Evolutionary conservation across 2,888 invertebrate genomes (phyloP).

Genomic region (Thecophora atra): DNA sequence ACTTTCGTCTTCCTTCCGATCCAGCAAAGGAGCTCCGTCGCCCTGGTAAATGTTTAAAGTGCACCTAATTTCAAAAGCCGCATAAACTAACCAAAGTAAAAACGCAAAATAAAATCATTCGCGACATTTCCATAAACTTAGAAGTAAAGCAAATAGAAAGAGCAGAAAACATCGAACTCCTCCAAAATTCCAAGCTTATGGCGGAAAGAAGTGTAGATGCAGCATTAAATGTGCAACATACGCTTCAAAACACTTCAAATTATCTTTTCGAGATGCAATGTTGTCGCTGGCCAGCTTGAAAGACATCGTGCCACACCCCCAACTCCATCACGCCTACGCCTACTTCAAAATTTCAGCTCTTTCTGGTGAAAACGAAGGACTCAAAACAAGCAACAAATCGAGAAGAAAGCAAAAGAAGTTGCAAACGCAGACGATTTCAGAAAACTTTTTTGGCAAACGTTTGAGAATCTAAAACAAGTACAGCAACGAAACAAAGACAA

Average conservation of each 20-base stretch:
- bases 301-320: background rate
- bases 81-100: background rate
- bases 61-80: too few species aligned
- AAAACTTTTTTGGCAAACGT: constrained; percentile 29
- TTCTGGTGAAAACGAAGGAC: background rate
- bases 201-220: background rate
- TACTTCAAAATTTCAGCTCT: background rate
- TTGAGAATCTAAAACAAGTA: constrained; percentile 10
- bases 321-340: background rate
- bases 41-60: too few species aligned
- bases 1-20: too few species aligned
- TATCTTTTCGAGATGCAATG: background rate
- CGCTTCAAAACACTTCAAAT: constrained; percentile 16
- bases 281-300: background rate
- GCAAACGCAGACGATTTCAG: background rate
- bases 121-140: background rate
- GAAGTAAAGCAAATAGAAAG: background rate
- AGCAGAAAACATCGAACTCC: background rate
- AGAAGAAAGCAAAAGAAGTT: background rate
- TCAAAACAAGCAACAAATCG: background rate
- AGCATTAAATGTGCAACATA: constrained; percentile 26
- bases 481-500: too few species aligned
- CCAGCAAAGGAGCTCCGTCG: too few species aligned
- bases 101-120: background rate
- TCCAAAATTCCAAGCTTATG: constrained; percentile 17